A percentile compares a stretch with the other conserved stretches of the same genome.
phyloP scores from a whole-genome alignment of 1,140 invertebrate species.

The Tribolium castaneum region DNA sequence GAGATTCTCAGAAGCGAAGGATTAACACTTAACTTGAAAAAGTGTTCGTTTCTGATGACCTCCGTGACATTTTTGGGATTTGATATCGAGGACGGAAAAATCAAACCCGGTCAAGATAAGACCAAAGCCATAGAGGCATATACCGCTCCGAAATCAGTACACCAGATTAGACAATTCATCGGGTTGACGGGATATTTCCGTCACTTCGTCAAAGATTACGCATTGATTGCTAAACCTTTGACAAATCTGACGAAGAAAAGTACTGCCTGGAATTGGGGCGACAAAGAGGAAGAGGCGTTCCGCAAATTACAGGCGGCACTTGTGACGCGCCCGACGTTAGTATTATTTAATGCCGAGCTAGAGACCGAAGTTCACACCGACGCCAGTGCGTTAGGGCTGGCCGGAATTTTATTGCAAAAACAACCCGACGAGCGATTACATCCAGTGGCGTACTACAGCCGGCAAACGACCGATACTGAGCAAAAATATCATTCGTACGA shows the following conservation, averaged over 20 bases:
- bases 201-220: conserved; percentile 59
- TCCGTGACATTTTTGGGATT: conserved; percentile 57
- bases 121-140: conserved; percentile 58
- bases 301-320: not conserved
- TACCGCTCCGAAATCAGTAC: conserved; percentile 52
- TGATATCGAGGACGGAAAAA: conserved; percentile 51
- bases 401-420: conserved; percentile 59
- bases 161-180: conserved; percentile 60
- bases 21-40: conserved; percentile 14
- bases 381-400: conserved; percentile 54
- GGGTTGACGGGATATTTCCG: conserved; percentile 60
- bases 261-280: conserved; percentile 50
- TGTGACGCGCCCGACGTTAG: not conserved
- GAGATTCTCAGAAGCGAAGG: too few species aligned
- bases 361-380: conserved; percentile 59
- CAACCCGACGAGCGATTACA: conserved; percentile 40
- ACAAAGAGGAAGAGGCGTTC: conserved; percentile 47
- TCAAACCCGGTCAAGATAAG: conserved; percentile 57
- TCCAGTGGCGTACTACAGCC: conserved; percentile 48
- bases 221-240: conserved; percentile 51
- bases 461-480: conserved; percentile 52
- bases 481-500: conserved; percentile 63
- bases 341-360: not conserved
- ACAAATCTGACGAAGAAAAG: conserved; percentile 55
- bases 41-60: conserved; percentile 57